Conservation (phyloP, 35 echinoderm and acorn worm genomes). For the Amphiura filiformis region DNA sequence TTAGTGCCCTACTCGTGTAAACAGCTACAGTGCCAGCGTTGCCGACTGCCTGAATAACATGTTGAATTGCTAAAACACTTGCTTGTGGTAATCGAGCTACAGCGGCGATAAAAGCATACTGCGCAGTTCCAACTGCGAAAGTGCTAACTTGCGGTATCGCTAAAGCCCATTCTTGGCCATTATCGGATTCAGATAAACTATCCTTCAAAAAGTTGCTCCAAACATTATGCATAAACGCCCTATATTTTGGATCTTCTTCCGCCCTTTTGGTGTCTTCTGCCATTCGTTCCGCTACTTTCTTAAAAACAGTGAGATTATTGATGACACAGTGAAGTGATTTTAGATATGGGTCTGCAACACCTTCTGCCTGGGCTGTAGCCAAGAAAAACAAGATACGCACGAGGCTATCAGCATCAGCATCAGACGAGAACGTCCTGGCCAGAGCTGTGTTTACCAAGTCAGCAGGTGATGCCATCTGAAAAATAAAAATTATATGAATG, state of each 20-base stretch:
- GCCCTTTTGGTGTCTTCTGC: conserved; percentile 5
- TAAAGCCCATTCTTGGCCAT: background rate
- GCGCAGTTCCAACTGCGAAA: background rate
- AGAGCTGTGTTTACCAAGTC: no score
- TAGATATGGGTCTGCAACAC: background rate
- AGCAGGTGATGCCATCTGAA: no score
- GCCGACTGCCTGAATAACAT: background rate
- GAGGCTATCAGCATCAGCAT: background rate
- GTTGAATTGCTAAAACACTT: background rate
- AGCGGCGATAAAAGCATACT: background rate
- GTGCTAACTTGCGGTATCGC: background rate
- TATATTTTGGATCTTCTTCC: background rate
- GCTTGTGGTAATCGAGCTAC: background rate
- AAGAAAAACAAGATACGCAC: background rate
- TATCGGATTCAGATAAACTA: background rate
- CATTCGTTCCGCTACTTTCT: background rate
- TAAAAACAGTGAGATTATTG: background rate
- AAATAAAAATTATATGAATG: no score
- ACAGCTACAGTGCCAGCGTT: background rate
- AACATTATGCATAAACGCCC: background rate
- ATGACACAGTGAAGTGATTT: background rate
- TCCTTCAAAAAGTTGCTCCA: background rate
- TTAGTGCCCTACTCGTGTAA: background rate
- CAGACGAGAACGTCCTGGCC: background rate
- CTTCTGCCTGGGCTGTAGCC: background rate